phyloP scores from a whole-genome alignment of 2,797 vertebrate species.

The Lutjanus argentimaculatus region DNA sequence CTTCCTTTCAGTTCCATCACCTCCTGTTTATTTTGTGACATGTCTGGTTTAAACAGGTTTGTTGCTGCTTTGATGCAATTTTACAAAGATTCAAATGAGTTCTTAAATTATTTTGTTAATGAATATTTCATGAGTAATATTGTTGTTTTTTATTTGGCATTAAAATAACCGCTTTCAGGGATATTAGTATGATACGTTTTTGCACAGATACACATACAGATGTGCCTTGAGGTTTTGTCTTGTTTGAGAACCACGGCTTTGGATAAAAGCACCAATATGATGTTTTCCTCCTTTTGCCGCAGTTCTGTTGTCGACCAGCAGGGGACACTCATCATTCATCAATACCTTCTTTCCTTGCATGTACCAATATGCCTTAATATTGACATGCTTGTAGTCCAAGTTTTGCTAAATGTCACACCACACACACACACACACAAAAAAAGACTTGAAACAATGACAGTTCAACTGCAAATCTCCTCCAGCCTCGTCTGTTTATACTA shows the following conservation, averaged over 20 bases:
- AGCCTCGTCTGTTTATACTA: background rate
- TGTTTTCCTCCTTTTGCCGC: background rate
- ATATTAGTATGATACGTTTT: no score
- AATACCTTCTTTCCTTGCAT: background rate
- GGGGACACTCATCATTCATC: constrained; percentile 72
- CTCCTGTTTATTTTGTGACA: no score
- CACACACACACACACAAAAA: background rate
- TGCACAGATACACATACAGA: no score
- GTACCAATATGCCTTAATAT: background rate
- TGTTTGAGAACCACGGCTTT: background rate
- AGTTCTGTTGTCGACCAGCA: constrained; percentile 56
- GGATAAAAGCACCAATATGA: background rate
- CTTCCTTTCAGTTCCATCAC: no score
- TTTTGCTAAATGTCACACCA: constrained; percentile 8
- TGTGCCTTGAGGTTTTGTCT: no score
- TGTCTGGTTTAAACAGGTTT: no score
- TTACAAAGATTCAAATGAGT: no score
- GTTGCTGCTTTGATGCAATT: no score
- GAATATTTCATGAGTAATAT: no score
- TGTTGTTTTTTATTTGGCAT: no score
- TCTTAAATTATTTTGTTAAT: no score
- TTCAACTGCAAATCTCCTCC: background rate
- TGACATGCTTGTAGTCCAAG: background rate
- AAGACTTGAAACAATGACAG: constrained; percentile 1
- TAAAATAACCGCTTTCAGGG: no score